A percentile compares a stretch with the other conserved stretches of the same genome.
phyloP scores from a whole-genome alignment of 2,797 vertebrate genomes.

The Hipposideros larvatus region DNA sequence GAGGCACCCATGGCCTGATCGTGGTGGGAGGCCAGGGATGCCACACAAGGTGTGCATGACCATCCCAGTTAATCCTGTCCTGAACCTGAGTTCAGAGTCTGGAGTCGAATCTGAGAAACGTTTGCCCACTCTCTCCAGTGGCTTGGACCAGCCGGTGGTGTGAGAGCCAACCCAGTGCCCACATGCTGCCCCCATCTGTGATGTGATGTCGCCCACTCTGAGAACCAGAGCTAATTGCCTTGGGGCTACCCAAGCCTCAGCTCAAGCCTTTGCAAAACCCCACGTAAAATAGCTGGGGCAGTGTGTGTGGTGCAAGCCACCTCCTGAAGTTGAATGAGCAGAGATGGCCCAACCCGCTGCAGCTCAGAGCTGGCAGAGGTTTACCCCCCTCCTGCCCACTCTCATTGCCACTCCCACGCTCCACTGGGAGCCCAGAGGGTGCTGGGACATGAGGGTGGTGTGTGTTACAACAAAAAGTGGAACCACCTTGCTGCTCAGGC shows the following conservation, averaged over 20 bases:
- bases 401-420: conserved; percentile 60
- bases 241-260: conserved; percentile 62
- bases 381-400: background rate
- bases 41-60: background rate
- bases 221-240: conserved; percentile 75
- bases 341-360: background rate
- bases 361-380: conserved; percentile 62
- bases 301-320: conserved; percentile 71
- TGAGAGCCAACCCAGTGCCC: conserved; percentile 45
- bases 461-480: conserved; percentile 69
- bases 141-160: background rate
- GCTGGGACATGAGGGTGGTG: background rate
- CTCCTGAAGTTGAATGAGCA: conserved; percentile 64
- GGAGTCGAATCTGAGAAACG: background rate
- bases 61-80: conserved; percentile 38
- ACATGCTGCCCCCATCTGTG: conserved; percentile 33
- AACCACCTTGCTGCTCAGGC: conserved; percentile 64
- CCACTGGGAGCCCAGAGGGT: background rate
- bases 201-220: conserved; percentile 44
- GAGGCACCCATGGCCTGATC: background rate
- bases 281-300: conserved; percentile 70
- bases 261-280: conserved; percentile 60
- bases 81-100: background rate
- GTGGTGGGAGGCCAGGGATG: background rate
- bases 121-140: conserved; percentile 58